These are phyloP conservation scores for Sinodicranocentrus sp. DNA, from an alignment of 2,888 invertebrate genomes.

Conservation along the genomic window DNA sequence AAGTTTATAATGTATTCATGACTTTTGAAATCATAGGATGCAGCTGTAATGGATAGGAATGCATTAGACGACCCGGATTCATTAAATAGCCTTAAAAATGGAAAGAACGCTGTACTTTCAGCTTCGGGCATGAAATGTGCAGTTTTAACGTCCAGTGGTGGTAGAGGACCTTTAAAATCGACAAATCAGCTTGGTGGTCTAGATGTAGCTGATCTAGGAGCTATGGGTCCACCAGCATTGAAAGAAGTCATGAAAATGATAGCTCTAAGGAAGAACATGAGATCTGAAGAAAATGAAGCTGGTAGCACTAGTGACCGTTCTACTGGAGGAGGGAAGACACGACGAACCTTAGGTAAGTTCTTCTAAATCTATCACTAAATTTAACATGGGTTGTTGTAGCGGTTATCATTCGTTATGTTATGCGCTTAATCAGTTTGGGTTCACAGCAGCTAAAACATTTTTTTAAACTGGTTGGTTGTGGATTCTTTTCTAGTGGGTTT, in stretches of 20 bases:
- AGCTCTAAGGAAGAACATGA: slow-evolving; percentile 72
- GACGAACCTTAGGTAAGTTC: slow-evolving; percentile 72
- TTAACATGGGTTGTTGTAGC: slow-evolving; percentile 31
- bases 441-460: slow-evolving; percentile 36
- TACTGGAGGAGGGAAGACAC: slow-evolving; percentile 68
- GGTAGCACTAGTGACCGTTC: slow-evolving; percentile 60
- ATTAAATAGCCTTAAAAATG: slow-evolving; percentile 76
- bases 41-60: too few species aligned
- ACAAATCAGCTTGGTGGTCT: slow-evolving; percentile 67
- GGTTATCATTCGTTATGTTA: slow-evolving; percentile 17
- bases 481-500: slow-evolving; percentile 20
- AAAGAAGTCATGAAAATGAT: slow-evolving; percentile 76
- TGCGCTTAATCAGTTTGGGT: slow-evolving; percentile 36
- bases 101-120: slow-evolving; percentile 76
- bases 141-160: slow-evolving; percentile 47
- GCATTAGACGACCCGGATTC: slow-evolving; percentile 75
- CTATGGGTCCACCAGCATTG: slow-evolving; percentile 70
- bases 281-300: slow-evolving; percentile 73
- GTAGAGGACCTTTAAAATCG: slow-evolving; percentile 45
- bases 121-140: slow-evolving; percentile 73
- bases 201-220: slow-evolving; percentile 69
- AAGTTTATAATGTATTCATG: too few species aligned
- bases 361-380: too few species aligned
- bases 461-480: slow-evolving; percentile 43
- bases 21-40: slow-evolving; percentile 37